A percentile compares a stretch with the other conserved stretches of the same genome.
phyloP scores from a whole-genome alignment of 2,797 vertebrate genomes.

The Crenuchus spilurus region DNA sequence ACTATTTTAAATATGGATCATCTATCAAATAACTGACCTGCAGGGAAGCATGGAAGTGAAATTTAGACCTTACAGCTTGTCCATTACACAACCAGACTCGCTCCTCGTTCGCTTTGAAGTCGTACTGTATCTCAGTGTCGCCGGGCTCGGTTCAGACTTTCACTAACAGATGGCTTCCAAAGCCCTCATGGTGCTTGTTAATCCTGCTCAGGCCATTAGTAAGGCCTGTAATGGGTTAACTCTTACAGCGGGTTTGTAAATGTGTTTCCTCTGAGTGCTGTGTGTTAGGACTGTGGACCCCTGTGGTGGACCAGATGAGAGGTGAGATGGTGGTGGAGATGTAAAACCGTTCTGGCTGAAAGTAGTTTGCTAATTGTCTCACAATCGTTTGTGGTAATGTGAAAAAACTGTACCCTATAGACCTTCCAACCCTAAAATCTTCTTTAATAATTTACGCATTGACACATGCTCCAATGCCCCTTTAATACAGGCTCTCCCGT shows the following conservation, averaged over 20 bases:
- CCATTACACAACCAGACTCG: background rate
- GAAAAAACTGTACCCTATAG: no score
- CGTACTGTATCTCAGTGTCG: background rate
- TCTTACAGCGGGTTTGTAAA: background rate
- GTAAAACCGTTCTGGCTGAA: background rate
- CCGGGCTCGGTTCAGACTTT: no score
- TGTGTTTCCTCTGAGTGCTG: background rate
- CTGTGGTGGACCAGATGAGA: background rate
- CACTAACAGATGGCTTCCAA: background rate
- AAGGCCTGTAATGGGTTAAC: no score
- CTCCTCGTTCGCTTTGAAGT: background rate
- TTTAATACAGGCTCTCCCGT: no score
- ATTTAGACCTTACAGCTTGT: background rate
- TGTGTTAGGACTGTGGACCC: background rate
- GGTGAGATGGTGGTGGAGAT: background rate
- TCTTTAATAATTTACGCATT: no score
- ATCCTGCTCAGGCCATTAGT: background rate
- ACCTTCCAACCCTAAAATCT: no score
- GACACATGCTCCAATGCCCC: no score
- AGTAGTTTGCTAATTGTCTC: background rate
- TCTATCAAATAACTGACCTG: no score
- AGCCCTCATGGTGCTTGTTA: background rate
- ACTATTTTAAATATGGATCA: no score
- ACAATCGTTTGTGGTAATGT: no score
- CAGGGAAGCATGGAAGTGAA: no score